A percentile compares a stretch with the other conserved stretches of the same genome.
Conservation (phyloP, 2,888 invertebrate genomes). For the Amiota mariae region DNA sequence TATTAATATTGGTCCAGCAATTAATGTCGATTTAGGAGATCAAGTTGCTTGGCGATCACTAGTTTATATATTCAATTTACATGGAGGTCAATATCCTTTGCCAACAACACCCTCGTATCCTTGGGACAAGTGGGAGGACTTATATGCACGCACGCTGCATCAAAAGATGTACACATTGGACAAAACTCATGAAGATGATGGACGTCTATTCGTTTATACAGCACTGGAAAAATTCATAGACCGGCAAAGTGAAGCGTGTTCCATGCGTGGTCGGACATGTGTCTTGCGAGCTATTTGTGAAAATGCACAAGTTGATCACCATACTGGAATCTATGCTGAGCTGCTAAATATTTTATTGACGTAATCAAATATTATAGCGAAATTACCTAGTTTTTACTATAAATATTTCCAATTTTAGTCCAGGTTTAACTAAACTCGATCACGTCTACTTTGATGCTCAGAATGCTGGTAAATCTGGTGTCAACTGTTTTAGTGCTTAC, state of each 20-base stretch:
- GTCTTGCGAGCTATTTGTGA: constrained; percentile 59
- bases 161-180: not conserved
- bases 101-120: constrained; percentile 46
- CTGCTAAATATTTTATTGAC: constrained; percentile 53
- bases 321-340: constrained; percentile 49
- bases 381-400: not conserved
- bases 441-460: constrained; percentile 77
- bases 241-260: not conserved
- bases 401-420: constrained; percentile 8
- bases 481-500: constrained; percentile 77
- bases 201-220: constrained; percentile 50
- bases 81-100: constrained; percentile 49
- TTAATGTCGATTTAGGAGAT: constrained; percentile 42
- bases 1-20: constrained; percentile 20
- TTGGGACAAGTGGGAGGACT: constrained; percentile 53
- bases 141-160: constrained; percentile 33
- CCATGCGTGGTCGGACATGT: constrained; percentile 46
- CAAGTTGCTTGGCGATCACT: constrained; percentile 51
- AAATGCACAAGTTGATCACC: constrained; percentile 54
- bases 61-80: constrained; percentile 48
- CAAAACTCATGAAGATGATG: constrained; percentile 42
- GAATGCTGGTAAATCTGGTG: constrained; percentile 47
- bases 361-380: constrained; percentile 34
- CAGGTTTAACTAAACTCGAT: constrained; percentile 72
- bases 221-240: constrained; percentile 48